A percentile compares a stretch with the other conserved stretches of the same genome.
Evolutionary conservation across 2,113 vertebrate species (phyloP).

Genomic region (Gymnarchus niloticus): DNA sequence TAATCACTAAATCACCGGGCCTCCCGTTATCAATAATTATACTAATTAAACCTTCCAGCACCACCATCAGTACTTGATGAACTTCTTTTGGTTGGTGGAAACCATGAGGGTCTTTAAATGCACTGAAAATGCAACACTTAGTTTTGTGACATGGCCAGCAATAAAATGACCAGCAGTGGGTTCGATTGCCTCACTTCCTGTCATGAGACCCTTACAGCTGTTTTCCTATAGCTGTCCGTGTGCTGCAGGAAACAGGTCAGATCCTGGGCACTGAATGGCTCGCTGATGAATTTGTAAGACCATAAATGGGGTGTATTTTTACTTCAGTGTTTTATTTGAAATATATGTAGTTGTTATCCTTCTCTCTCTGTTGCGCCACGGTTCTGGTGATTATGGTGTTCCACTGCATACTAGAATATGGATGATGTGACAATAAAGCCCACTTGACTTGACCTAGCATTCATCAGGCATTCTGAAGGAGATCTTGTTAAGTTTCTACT

Average conservation of each 20-base stretch:
- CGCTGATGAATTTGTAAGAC: background rate
- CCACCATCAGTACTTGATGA: background rate
- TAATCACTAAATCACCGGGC: too few relatives aligned
- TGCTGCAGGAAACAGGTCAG: background rate
- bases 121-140: too few relatives aligned
- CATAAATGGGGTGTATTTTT: background rate
- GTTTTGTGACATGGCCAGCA: background rate
- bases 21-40: too few relatives aligned
- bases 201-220: too few relatives aligned
- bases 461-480: background rate
- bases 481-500: background rate
- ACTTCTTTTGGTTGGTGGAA: background rate
- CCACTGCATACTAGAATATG: too few relatives aligned
- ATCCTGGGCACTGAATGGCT: background rate
- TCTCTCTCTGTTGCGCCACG: too few relatives aligned
- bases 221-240: background rate
- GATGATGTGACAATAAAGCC: too few relatives aligned
- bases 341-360: too few relatives aligned
- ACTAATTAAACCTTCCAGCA: background rate
- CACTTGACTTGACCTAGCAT: background rate
- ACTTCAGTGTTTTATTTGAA: background rate
- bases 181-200: background rate
- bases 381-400: too few relatives aligned
- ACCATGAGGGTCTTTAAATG: background rate
- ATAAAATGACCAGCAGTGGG: background rate